Evolutionary conservation across 2,888 invertebrate genomes (phyloP), one percentile per base, ranked within the genome.

Genomic region (Helobdella robusta): DNA sequence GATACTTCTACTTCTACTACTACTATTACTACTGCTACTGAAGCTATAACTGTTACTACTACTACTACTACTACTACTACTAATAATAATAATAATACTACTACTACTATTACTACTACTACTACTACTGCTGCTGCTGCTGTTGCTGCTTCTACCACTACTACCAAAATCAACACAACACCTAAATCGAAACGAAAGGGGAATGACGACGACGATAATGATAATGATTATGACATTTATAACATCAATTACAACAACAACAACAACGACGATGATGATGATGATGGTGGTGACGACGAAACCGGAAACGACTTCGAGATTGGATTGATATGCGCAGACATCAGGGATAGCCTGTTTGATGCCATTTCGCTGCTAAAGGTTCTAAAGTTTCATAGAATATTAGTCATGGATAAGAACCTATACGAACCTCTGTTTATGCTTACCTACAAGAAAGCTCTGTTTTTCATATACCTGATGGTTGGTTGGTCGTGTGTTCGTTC

Each of bases 391-490:
- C 65, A 65, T 48, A 40, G 65, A 32, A 46, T 65, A 32, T 36
- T 59, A 5, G 65, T 65, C n/a, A 65, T 60, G 32, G 59, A 65
- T 25, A 40, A 11, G 5, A 1, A 11, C 2, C 30, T 5, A 8
- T 44, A 60, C 48, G 46, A 65, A 32, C 40, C 28, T 1, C 59
- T 65, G 32, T 65, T 32, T 35, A 65, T 59, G 0, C 50, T 65
- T 32, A 59, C 40, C 28, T 59, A 65, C 60, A 59, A 35, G 23
- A 5, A 60, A 40, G 50, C 60, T 20, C 60, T 65, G 2, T 58
- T 50, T 36, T 65, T 56, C 60, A 48, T 65, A 48, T 65, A 56
- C 18, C 30, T 56, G n/a, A 56, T 56, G 56, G 56, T 56, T 20
- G 28, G 56, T 56, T 30, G 28, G 5, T 11, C n/a, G 32, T 50